Conservation (phyloP, 1,140 invertebrate genomes). For the Lithobius niger region DNA sequence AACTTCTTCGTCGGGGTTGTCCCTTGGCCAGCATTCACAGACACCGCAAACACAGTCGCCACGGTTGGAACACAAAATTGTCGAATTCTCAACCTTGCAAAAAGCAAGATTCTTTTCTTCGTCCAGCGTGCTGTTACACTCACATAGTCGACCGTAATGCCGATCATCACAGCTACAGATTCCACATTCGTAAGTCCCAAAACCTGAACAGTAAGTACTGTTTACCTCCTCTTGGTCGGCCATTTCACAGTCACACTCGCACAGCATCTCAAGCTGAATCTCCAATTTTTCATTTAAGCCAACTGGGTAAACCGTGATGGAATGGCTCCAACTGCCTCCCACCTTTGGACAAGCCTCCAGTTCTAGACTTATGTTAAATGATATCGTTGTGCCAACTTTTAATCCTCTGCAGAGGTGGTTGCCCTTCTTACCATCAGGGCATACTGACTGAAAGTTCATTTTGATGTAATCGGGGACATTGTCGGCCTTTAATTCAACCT, state of each 20-base stretch:
- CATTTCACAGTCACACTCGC: constrained; percentile 75
- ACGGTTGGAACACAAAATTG: constrained; percentile 35
- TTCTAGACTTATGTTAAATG: constrained; percentile 18
- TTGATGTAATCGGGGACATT: constrained; percentile 70
- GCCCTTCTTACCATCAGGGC: constrained; percentile 34
- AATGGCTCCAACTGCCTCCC: constrained; percentile 56
- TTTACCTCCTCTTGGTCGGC: constrained; percentile 32
- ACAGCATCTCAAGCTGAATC: constrained; percentile 75
- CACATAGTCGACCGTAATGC: constrained; percentile 70
- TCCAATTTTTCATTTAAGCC: constrained; percentile 74
- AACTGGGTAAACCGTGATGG: constrained; percentile 77
- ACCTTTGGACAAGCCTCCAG: constrained; percentile 51
- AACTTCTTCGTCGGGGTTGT: constrained; percentile 39
- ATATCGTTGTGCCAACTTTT: constrained; percentile 52
- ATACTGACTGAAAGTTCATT: constrained; percentile 77
- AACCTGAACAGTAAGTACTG: constrained; percentile 38
- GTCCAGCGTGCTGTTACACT: constrained; percentile 53
- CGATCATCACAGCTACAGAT: constrained; percentile 67
- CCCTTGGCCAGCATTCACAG: constrained; percentile 25
- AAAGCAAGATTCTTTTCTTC: background rate
- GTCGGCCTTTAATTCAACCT: constrained; percentile 74
- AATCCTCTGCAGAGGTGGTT: constrained; percentile 58
- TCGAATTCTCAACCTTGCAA: constrained; percentile 19
- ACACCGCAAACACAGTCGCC: constrained; percentile 36
- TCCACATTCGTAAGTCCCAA: constrained; percentile 67